phyloP scores from a whole-genome alignment of 1,140 invertebrate species.

The Periplaneta americana region DNA sequence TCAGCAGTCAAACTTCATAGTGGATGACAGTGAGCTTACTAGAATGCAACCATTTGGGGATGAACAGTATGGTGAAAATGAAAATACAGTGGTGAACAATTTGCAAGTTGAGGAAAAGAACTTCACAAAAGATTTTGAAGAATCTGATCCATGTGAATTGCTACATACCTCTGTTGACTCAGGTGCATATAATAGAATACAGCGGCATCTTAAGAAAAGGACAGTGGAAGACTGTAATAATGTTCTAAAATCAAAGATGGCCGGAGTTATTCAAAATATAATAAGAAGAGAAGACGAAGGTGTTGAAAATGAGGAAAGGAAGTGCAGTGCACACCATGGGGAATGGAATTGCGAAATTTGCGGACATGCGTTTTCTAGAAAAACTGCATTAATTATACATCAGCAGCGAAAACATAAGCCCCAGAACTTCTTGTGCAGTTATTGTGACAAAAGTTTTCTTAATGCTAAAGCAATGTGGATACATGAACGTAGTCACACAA shows the following conservation, averaged over 20 bases:
- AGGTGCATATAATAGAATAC: background rate
- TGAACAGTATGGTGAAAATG: background rate
- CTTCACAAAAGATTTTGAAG: background rate
- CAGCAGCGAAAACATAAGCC: background rate
- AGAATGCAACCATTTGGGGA: background rate
- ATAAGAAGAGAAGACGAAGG: conserved; percentile 1
- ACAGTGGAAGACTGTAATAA: background rate
- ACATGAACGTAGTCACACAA: conserved; percentile 11
- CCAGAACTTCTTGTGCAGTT: background rate
- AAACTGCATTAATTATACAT: background rate
- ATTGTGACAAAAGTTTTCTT: conserved; percentile 2
- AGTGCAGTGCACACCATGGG: background rate
- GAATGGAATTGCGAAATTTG: conserved; percentile 7
- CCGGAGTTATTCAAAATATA: background rate
- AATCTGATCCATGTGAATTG: background rate
- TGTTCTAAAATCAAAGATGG: background rate
- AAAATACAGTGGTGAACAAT: background rate
- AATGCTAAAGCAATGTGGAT: background rate
- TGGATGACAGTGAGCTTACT: background rate
- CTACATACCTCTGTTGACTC: no score
- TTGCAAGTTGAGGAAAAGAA: background rate
- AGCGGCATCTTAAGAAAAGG: background rate
- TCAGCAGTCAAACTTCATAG: background rate
- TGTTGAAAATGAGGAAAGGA: conserved; percentile 2
- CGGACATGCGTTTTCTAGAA: background rate